Base-by-base conservation (phyloP, 2,797 vertebrate species). In the Sebastes aleutianus region DNA sequence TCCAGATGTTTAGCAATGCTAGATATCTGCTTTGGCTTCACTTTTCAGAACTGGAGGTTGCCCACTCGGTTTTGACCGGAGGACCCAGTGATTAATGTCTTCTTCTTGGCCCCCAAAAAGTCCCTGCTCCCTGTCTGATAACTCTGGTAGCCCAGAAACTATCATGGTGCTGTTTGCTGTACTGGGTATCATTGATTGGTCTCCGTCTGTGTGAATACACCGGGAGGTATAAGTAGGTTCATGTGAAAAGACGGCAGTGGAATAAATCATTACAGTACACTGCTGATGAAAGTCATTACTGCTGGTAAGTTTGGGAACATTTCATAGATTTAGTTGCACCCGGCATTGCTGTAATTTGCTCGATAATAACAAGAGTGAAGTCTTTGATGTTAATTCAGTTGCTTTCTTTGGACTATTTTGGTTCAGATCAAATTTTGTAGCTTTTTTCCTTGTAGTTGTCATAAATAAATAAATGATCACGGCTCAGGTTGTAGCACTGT, bases 391-490 rank as follows among this genome's bases (percentile, higher is more conserved):
- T 50, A 43, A 58, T 32, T 9, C 3, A 8, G 18, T 27, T 20
- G 6, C 10, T 18, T 64, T 67, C 61, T 36, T 12, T 16, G 24
- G 16, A 22, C 8, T 59, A 4, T 73, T 70, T 70, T 26, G 22
- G 4, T 36, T 24, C 2, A 8, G 43, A 74, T 54, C 13, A 8
- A 12, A 53, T 65, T 14, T 36, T 39, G 0, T 54, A 2, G 18
- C 9, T 54, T 54, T 72, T 66, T 70, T 59, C 3, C 4, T 68
- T 47, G 57, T 14, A 12, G 6, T 47, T 73, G 16, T 63, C 11
- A 6, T 32, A 58, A 75, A 76, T 78, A 59, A 79, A 68, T 78
- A 62, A 79, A 68, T 68, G 0, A 66, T 67, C 20, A 18, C 7
- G 1, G 22, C 39, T 63, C 36, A 72, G n/a, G 14, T 27, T 54